Evolutionary conservation across 1,140 invertebrate species (phyloP).

Genomic region (Drosophila lacteicornis): DNA sequence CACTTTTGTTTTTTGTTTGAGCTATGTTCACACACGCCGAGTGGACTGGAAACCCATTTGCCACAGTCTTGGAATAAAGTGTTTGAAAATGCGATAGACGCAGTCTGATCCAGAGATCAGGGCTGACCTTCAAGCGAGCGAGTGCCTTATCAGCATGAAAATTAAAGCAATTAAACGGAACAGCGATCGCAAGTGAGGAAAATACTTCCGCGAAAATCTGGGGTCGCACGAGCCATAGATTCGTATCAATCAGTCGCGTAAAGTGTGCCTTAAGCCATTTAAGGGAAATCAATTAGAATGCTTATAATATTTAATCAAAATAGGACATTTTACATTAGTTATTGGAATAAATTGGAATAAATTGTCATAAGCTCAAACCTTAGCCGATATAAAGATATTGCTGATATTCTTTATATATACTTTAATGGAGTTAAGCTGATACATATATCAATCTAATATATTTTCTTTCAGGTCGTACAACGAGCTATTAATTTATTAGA

Average conservation of each 20-base stretch:
- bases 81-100: constrained; percentile 13
- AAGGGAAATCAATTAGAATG: neutral
- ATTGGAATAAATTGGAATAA: no score
- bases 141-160: constrained; percentile 27
- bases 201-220: constrained; percentile 29
- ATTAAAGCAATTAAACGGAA: constrained; percentile 21
- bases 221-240: constrained; percentile 19
- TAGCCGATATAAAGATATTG: neutral
- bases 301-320: neutral
- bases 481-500: no score
- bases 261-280: neutral
- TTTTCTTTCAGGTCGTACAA: no score
- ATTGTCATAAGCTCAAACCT: no score
- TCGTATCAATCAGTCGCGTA: constrained; percentile 14
- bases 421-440: no score
- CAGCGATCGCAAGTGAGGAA: neutral
- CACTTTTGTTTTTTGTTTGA: constrained; percentile 54
- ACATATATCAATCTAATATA: no score
- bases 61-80: constrained; percentile 14
- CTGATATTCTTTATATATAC: no score
- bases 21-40: constrained; percentile 11
- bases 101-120: constrained; percentile 17
- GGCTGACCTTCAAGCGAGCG: constrained; percentile 51
- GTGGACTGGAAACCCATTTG: constrained; percentile 42
- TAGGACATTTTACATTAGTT: no score